These are phyloP conservation scores for Actinia equina DNA, from an alignment of 64 coral and sea anemone species.

Conservation along the genomic window DNA sequence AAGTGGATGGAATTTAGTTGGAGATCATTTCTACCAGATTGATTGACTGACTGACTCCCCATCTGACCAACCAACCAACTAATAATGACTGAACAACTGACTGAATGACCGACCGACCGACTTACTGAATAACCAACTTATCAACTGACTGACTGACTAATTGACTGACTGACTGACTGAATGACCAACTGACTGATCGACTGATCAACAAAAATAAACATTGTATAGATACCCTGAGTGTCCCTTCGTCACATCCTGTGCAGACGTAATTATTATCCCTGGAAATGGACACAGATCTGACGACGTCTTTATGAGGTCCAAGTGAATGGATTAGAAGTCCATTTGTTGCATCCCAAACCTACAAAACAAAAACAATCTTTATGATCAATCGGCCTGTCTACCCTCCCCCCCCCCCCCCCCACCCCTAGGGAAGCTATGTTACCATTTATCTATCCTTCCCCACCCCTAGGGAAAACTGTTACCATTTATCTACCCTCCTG, in stretches of 20 bases:
- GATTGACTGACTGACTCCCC: too few species aligned
- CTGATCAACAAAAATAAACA: background rate
- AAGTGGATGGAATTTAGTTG: too few species aligned
- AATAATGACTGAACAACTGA: too few species aligned
- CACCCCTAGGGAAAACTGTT: background rate
- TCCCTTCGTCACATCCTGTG: conserved; percentile 95
- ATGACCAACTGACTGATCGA: too few species aligned
- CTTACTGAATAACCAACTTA: too few species aligned
- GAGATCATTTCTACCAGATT: too few species aligned
- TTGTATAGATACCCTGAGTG: conserved; percentile 56
- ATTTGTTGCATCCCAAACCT: conserved; percentile 80
- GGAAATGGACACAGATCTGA: conserved; percentile 81
- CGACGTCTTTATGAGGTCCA: conserved; percentile 77
- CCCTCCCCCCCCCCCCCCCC: background rate
- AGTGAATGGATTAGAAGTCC: conserved; percentile 58
- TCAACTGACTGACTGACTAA: too few species aligned
- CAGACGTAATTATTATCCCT: conserved; percentile 59
- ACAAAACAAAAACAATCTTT: background rate
- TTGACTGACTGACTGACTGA: too few species aligned
- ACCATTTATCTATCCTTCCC: too few species aligned
- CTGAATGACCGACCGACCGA: too few species aligned
- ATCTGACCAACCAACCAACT: too few species aligned
- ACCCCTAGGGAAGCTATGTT: background rate
- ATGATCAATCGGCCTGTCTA: background rate
- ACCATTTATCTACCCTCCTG: background rate